Conservation (phyloP, 2,888 invertebrate genomes). For the Phortica okadai region DNA sequence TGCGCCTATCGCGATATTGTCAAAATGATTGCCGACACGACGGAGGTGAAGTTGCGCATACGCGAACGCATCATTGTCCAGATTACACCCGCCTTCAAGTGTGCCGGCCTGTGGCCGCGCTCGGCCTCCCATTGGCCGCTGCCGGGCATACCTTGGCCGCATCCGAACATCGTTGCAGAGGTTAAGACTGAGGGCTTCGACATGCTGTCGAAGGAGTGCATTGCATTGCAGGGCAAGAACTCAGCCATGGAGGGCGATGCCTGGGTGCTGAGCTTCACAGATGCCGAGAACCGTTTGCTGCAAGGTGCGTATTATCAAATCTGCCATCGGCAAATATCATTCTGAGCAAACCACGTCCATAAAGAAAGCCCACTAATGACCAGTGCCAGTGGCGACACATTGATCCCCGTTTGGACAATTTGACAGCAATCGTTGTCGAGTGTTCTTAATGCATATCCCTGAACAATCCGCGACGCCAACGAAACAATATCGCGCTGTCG, state of each 20-base stretch:
- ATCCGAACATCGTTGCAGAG: slow-evolving; percentile 93
- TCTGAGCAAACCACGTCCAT: slow-evolving; percentile 4
- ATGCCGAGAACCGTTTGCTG: slow-evolving; percentile 93
- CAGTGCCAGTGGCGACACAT: not conserved
- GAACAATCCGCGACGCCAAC: too few species aligned
- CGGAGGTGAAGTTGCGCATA: slow-evolving; percentile 93
- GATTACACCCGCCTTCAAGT: slow-evolving; percentile 96
- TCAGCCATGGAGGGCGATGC: slow-evolving; percentile 97
- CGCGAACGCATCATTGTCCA: slow-evolving; percentile 95
- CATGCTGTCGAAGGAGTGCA: slow-evolving; percentile 91
- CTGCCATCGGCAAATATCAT: slow-evolving; percentile 51
- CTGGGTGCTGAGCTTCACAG: slow-evolving; percentile 94
- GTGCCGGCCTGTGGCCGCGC: slow-evolving; percentile 95
- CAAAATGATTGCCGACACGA: slow-evolving; percentile 96
- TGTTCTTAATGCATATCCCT: too few species aligned
- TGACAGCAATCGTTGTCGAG: too few species aligned
- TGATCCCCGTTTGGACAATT: not conserved
- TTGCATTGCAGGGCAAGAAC: slow-evolving; percentile 90
- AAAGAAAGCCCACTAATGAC: not conserved
- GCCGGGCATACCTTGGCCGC: slow-evolving; percentile 95
- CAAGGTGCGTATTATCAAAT: slow-evolving; percentile 79
- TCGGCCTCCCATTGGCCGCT: slow-evolving; percentile 97
- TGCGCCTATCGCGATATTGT: slow-evolving; percentile 94
- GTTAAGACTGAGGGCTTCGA: slow-evolving; percentile 98
- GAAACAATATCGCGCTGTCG: too few species aligned